Evolutionary conservation across 2,888 invertebrate species (phyloP).

Genomic region (Drosophila cognata): DNA sequence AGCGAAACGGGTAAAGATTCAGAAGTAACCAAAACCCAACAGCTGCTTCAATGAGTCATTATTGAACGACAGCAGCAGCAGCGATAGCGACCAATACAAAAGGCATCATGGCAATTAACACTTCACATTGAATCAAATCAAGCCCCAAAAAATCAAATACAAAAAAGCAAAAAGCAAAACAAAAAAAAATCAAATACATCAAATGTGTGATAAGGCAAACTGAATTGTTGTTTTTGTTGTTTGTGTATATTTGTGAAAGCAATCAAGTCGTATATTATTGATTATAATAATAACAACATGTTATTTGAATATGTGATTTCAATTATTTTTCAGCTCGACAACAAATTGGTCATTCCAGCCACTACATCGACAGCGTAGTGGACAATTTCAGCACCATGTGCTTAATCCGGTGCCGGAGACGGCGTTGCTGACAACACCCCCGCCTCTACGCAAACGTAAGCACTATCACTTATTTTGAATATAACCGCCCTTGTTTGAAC

Average conservation of each 20-base stretch:
- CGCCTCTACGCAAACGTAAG: conserved; percentile 68
- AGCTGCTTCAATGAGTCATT: conserved; percentile 59
- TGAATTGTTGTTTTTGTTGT: conserved; percentile 7
- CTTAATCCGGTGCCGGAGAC: conserved; percentile 72
- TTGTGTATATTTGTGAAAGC: conserved; percentile 11
- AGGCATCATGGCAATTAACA: conserved; percentile 69
- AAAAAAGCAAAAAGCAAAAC: conserved; percentile 18
- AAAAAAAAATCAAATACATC: not conserved
- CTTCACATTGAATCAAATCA: conserved; percentile 70
- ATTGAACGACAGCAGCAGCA: conserved; percentile 7
- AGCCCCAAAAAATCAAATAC: conserved; percentile 62
- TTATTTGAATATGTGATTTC: conserved; percentile 29
- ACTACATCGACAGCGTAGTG: conserved; percentile 70
- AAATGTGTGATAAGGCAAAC: conserved; percentile 58
- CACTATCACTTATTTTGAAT: conserved; percentile 40
- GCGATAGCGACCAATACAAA: conserved; percentile 32
- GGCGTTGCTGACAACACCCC: conserved; percentile 65
- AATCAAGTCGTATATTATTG: conserved; percentile 49
- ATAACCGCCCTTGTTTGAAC: not conserved
- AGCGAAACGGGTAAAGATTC: conserved; percentile 61
- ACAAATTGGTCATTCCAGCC: conserved; percentile 81
- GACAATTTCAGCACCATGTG: conserved; percentile 66
- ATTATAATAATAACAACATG: conserved; percentile 45
- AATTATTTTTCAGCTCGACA: conserved; percentile 60
- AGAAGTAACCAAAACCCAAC: conserved; percentile 55